phyloP scores from a whole-genome alignment of 2,797 vertebrate genomes.

The Leontopithecus rosalia region DNA sequence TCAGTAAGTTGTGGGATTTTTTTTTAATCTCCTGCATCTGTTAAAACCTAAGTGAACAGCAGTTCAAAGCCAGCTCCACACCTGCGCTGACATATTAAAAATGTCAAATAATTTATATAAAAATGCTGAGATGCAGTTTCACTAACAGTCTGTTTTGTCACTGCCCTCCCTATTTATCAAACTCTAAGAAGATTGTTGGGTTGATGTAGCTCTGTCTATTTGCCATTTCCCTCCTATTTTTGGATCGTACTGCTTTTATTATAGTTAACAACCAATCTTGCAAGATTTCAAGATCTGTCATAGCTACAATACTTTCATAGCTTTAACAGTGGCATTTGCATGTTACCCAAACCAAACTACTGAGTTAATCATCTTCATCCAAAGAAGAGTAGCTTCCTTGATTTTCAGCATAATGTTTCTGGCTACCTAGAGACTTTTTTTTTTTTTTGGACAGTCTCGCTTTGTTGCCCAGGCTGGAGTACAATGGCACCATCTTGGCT shows the following conservation, averaged over 20 bases:
- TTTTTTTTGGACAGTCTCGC: not conserved
- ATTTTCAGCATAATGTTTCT: conserved; percentile 37
- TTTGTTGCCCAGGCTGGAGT: not conserved
- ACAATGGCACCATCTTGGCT: not conserved
- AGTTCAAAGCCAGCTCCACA: conserved; percentile 81
- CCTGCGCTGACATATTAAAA: conserved; percentile 64
- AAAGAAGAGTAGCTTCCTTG: conserved; percentile 24
- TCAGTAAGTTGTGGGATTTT: conserved; percentile 77
- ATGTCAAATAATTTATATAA: conserved; percentile 49
- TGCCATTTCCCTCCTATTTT: not conserved
- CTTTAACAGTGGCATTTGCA: not conserved
- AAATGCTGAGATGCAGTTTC: conserved; percentile 35
- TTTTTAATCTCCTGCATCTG: conserved; percentile 81
- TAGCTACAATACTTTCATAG: not conserved
- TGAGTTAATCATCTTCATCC: not conserved
- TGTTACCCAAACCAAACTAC: conserved; percentile 2
- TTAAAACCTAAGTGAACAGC: conserved; percentile 80
- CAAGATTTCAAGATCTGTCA: not conserved
- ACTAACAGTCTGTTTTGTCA: conserved; percentile 29
- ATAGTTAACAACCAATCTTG: conserved; percentile 35
- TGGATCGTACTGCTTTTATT: conserved; percentile 30
- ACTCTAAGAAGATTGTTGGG: not conserved
- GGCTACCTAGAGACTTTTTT: not conserved
- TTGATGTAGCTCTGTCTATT: not conserved
- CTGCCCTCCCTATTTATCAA: conserved; percentile 34